These are phyloP conservation scores for Leptinotarsa lineolata DNA, from an alignment of 1,140 invertebrate genomes.

Conservation along the genomic window DNA sequence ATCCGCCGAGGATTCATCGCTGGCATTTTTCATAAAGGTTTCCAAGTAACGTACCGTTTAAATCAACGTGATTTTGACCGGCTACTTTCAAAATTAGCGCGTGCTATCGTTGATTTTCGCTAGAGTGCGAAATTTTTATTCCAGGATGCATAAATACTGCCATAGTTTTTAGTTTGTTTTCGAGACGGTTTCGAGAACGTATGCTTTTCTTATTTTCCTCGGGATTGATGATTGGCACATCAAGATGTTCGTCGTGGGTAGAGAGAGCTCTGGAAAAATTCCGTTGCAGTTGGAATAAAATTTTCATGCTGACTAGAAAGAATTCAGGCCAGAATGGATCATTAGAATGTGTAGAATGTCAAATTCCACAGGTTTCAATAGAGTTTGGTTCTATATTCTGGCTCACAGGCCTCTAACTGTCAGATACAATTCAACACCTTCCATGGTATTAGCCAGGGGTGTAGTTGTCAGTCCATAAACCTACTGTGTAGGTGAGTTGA, in stretches of 20 bases:
- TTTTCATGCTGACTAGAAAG: too few species aligned
- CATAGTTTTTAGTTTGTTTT: slow-evolving; percentile 1
- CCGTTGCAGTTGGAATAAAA: too few species aligned
- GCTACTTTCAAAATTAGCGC: background rate
- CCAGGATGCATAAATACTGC: background rate
- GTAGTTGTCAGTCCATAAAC: too few species aligned
- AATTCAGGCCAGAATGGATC: too few species aligned
- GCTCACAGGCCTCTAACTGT: too few species aligned
- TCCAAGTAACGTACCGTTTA: slow-evolving; percentile 5
- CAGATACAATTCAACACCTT: too few species aligned
- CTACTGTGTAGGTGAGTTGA: too few species aligned
- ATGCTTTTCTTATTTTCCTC: background rate
- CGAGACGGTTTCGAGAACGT: background rate
- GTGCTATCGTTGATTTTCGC: background rate
- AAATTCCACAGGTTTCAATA: too few species aligned
- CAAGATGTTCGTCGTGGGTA: background rate
- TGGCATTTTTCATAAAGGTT: background rate
- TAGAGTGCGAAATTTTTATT: slow-evolving; percentile 2
- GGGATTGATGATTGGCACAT: background rate
- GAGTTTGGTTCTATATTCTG: too few species aligned
- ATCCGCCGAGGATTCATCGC: background rate
- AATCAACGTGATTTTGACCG: background rate
- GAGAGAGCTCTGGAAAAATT: too few species aligned
- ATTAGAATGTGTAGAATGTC: too few species aligned
- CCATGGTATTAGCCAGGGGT: too few species aligned